phyloP scores from a whole-genome alignment of 2,113 vertebrate species.

The Neogale vison region DNA sequence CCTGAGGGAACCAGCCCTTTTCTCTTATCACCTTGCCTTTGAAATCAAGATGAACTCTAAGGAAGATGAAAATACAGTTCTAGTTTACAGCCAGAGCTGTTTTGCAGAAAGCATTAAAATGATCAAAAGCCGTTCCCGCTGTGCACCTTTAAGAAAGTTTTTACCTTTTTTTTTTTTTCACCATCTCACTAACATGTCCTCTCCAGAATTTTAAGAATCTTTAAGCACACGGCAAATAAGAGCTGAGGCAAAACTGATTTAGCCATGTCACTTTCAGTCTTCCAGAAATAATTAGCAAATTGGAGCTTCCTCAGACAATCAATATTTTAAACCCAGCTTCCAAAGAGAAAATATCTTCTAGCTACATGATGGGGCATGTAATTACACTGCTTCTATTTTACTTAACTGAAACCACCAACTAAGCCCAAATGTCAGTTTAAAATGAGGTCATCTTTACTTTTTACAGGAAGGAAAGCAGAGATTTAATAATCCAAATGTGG shows the following conservation, averaged over 20 bases:
- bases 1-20: neutral
- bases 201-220: neutral
- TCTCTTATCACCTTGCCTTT: neutral
- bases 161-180: too few relatives aligned
- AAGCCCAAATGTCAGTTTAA: neutral
- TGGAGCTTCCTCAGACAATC: neutral
- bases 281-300: constrained; percentile 7
- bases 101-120: constrained; percentile 18
- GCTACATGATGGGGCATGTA: neutral
- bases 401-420: neutral
- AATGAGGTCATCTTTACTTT: neutral
- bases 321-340: constrained; percentile 20
- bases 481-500: neutral
- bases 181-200: neutral
- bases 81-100: neutral
- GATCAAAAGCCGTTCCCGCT: neutral
- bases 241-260: constrained; percentile 28
- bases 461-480: neutral
- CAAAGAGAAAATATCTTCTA: neutral
- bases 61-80: constrained; percentile 27
- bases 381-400: constrained; percentile 4
- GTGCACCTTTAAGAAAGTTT: neutral
- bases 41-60: constrained; percentile 41
- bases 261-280: neutral
- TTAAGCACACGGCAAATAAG: neutral